These are phyloP conservation scores for Chalcosyrphus nemorum DNA, from an alignment of 2,888 invertebrate species.

Conservation along the genomic window DNA sequence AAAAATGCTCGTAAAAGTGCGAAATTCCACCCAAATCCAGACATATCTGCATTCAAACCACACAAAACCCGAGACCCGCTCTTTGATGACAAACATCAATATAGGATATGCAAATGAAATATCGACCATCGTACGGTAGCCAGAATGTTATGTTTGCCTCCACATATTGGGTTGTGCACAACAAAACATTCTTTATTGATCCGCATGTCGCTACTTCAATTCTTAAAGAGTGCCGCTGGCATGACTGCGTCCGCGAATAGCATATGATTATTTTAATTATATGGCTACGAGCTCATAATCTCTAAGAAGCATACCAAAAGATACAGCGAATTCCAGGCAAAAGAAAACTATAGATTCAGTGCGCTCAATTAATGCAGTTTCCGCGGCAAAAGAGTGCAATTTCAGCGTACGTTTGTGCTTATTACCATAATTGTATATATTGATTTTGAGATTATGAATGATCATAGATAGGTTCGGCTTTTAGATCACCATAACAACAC, in stretches of 20 bases:
- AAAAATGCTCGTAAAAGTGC: too few species aligned
- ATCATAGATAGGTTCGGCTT: too few species aligned
- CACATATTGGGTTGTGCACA: not conserved
- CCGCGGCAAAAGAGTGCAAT: conserved; percentile 30
- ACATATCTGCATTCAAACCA: not conserved
- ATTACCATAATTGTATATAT: conserved; percentile 2
- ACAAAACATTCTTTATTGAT: conserved; percentile 16
- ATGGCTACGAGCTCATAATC: conserved; percentile 27
- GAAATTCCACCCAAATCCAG: not conserved
- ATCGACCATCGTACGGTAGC: not conserved
- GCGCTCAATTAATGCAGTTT: conserved; percentile 24
- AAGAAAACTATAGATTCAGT: not conserved
- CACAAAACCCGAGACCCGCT: not conserved
- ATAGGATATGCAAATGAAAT: conserved; percentile 4
- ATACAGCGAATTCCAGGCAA: conserved; percentile 5
- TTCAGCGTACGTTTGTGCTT: not conserved
- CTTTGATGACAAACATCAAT: not conserved
- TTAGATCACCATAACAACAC: too few species aligned
- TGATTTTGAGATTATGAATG: not conserved
- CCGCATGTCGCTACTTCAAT: conserved; percentile 31
- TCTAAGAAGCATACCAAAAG: conserved; percentile 22
- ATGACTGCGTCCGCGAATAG: not conserved
- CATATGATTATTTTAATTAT: conserved; percentile 66
- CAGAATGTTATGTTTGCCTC: not conserved
- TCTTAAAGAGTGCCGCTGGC: conserved; percentile 57